These are phyloP conservation scores for Pogonomyrmex californicus DNA, from an alignment of 1,140 invertebrate genomes.

Conservation along the genomic window DNA sequence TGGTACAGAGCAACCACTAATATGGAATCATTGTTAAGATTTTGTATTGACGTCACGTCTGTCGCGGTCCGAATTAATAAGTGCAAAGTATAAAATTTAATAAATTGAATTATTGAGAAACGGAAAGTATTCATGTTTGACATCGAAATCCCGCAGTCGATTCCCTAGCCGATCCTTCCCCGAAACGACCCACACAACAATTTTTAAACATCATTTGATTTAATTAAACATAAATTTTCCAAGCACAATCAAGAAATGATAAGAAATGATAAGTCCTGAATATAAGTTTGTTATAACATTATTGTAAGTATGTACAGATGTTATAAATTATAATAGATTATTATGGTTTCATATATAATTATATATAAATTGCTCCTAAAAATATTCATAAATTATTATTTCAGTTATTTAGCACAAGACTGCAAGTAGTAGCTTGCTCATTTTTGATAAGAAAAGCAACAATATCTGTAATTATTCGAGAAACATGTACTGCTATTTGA, in stretches of 20 bases:
- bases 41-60: too few relatives aligned
- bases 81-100: too few relatives aligned
- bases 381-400: constrained; percentile 7
- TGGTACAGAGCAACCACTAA: too few relatives aligned
- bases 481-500: neutral
- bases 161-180: too few relatives aligned
- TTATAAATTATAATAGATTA: constrained; percentile 3
- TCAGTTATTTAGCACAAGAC: neutral
- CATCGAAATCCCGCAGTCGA: too few relatives aligned
- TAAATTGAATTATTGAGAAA: too few relatives aligned
- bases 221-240: neutral
- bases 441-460: constrained; percentile 27
- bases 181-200: too few relatives aligned
- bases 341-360: constrained; percentile 5
- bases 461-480: neutral
- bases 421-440: neutral
- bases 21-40: too few relatives aligned
- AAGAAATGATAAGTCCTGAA: neutral
- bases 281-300: neutral
- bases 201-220: neutral
- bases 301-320: constrained; percentile 7
- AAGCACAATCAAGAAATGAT: too few relatives aligned
- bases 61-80: too few relatives aligned
- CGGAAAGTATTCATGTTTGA: too few relatives aligned
- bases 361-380: neutral